Base-by-base conservation (phyloP, 2,888 invertebrate species). In the Aethes cnicana region DNA sequence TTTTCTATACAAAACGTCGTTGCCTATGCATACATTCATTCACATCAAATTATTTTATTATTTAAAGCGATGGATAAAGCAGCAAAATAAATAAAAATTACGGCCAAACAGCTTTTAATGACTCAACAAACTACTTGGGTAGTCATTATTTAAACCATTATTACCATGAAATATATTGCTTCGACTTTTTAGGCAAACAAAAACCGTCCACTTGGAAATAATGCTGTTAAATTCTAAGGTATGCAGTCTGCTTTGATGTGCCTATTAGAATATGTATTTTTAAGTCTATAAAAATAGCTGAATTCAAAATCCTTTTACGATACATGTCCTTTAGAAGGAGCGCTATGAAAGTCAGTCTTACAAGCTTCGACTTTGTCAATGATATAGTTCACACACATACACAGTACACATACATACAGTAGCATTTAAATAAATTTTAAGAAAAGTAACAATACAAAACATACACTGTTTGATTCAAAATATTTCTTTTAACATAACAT, bases 271-370 rank as follows among this genome's bases (percentile, higher is more conserved):
- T 32, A 30, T 8, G 1, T 46, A 18, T 8, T 11, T 17, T 28
- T 55, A 53, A 57, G 61, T 54, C 47, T 84, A 80, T 59, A 82
- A 81, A 84, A 83, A 81, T 83, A 84, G 74, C 75, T 62, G 73
- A 79, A 78, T 72, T 77, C 50, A 68, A 66, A 73, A 77, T 80
- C 68, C 74, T 63, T 64, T 55, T 63, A 81, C 84, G 81, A 80
- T 82, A 77, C 71, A 71, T 74, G 37, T 82, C 87, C 87, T 87
- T 87, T 74, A 69, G 48, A 86, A 87, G 87, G 86, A 82, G 58
- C 65, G 63, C 54, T 71, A 71, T 68, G 75, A 66, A 69, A 63
- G 62, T 67, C 87, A 87, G 87, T 87, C 88, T 88, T 86, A 80
- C 83, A 77, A 81, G 84, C 84, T 74, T 81, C 70, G 77, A 79